Percentiles rank a stretch among this genome's conserved stretches.
Evolutionary conservation across 1,140 invertebrate genomes (phyloP).

Genomic region (Sweltsa coloradensis): DNA sequence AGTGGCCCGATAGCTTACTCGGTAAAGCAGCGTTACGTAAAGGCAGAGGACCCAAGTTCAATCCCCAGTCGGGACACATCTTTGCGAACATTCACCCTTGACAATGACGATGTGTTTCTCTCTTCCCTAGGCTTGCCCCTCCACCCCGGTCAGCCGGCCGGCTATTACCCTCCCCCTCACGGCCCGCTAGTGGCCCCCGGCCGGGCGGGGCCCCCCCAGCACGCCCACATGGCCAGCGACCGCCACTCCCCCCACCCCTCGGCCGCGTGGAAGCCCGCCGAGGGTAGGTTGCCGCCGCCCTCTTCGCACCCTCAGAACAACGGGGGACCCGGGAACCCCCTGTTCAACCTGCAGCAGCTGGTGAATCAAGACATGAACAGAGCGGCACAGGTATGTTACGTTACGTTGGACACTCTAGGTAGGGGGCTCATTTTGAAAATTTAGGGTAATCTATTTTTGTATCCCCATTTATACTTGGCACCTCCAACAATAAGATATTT

Average conservation of each 20-base stretch:
- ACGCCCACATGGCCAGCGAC: conserved; percentile 8
- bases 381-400: too few relatives aligned
- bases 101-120: not conserved
- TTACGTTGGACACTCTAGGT: too few relatives aligned
- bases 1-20: too few relatives aligned
- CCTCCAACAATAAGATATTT: too few relatives aligned
- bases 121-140: not conserved
- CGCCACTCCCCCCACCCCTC: conserved; percentile 2
- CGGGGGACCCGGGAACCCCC: conserved; percentile 9
- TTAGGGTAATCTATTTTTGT: too few relatives aligned
- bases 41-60: too few relatives aligned
- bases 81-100: too few relatives aligned
- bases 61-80: too few relatives aligned
- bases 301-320: conserved; percentile 1
- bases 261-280: not conserved
- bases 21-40: too few relatives aligned
- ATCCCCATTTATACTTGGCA: too few relatives aligned
- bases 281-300: not conserved
- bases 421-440: too few relatives aligned
- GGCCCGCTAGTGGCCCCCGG: not conserved
- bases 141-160: conserved; percentile 4
- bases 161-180: conserved; percentile 7
- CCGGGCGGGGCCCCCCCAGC: conserved; percentile 8
- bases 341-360: conserved; percentile 13
- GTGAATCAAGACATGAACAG: conserved; percentile 14